Evolutionary conservation across 2,888 invertebrate genomes (phyloP).

Genomic region (Diarsia mendica): DNA sequence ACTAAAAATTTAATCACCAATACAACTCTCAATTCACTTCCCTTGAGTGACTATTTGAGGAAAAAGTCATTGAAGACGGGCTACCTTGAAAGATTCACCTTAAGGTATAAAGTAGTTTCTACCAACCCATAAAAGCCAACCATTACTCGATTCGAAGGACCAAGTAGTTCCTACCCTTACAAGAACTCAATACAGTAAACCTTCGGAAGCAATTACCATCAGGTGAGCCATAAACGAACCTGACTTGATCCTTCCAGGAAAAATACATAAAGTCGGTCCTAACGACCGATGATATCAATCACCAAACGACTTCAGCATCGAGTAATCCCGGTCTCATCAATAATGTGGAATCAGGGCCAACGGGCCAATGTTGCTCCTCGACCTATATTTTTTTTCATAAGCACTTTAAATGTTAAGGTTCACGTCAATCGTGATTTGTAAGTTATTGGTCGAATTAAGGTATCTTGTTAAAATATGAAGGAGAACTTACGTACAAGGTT

Average conservation of each 20-base stretch:
- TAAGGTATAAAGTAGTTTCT: too few relatives aligned
- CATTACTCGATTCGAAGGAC: constrained; percentile 12
- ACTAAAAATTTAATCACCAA: too few relatives aligned
- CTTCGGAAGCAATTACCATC: constrained; percentile 62
- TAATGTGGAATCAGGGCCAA: constrained; percentile 68
- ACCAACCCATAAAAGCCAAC: neutral
- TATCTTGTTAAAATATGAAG: neutral
- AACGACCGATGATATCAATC: constrained; percentile 70
- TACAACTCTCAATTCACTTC: too few relatives aligned
- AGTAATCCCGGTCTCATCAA: constrained; percentile 69
- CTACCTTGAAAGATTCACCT: too few relatives aligned
- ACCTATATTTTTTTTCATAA: constrained; percentile 48
- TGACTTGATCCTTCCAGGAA: constrained; percentile 60
- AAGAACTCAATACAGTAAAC: constrained; percentile 21
- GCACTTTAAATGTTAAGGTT: constrained; percentile 37
- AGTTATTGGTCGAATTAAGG: neutral
- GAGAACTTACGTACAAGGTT: too few relatives aligned
- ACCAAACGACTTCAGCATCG: constrained; percentile 59
- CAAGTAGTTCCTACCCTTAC: constrained; percentile 34
- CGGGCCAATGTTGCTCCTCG: constrained; percentile 40
- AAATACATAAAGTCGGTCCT: constrained; percentile 66
- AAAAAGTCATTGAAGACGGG: too few relatives aligned
- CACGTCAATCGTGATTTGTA: constrained; percentile 16
- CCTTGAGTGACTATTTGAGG: too few relatives aligned
- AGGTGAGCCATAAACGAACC: constrained; percentile 63